These are phyloP conservation scores for Ceyx erithaca DNA, from an alignment of 2,797 vertebrate genomes.

Conservation along the genomic window DNA sequence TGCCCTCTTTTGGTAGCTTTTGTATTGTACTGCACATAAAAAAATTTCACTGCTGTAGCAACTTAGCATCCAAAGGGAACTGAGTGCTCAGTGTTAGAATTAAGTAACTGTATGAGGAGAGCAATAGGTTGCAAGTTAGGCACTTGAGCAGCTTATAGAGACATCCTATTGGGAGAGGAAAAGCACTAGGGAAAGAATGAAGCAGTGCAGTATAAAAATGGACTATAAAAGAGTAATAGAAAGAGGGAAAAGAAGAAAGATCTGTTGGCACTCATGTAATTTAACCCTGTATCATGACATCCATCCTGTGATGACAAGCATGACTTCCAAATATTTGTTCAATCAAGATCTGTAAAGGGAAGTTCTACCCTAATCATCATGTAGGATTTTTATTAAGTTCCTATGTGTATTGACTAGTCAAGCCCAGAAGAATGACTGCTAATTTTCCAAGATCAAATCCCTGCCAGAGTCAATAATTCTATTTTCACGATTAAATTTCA, in stretches of 20 bases:
- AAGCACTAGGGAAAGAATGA: not conserved
- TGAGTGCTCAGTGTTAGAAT: not conserved
- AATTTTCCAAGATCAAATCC: conserved; percentile 8
- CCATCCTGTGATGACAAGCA: not conserved
- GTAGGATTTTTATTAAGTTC: not conserved
- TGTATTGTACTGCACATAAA: conserved; percentile 60
- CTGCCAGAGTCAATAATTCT: not conserved
- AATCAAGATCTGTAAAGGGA: not conserved
- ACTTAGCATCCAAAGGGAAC: not conserved
- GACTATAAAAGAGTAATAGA: not conserved
- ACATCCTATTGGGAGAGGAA: not conserved
- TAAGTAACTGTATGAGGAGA: not conserved
- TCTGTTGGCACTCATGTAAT: not conserved
- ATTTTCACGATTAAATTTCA: conserved; percentile 11
- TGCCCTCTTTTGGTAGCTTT: conserved; percentile 74
- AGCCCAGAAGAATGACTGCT: not conserved
- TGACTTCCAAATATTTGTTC: not conserved
- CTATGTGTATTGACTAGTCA: not conserved
- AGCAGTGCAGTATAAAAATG: not conserved
- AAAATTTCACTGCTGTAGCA: conserved; percentile 44
- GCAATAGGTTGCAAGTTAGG: not conserved
- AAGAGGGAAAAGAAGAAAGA: not conserved
- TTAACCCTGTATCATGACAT: not conserved
- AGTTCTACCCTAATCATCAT: not conserved
- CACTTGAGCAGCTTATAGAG: not conserved